Base-by-base conservation (phyloP, 2,888 invertebrate genomes). In the Dasysyrphus albostriatus region DNA sequence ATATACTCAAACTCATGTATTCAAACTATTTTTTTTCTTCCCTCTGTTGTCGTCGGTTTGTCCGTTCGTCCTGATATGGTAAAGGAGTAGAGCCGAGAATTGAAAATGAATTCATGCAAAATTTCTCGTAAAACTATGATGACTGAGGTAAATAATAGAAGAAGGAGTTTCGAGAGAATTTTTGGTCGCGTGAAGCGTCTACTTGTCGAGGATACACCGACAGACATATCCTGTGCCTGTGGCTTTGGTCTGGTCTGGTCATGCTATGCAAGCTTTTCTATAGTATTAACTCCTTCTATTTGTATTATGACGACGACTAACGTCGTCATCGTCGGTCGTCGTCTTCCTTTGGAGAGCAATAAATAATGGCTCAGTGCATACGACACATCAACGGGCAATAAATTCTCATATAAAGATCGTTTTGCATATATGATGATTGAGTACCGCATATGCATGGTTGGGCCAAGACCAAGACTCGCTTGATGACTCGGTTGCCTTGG, bases 351-450 rank as follows among this genome's bases (percentile, higher is more conserved):
- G 29, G 56, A 42, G 32, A 59, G 58, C 49, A 75, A 87, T 87
- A 87, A 87, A 87, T 87, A 87, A 79, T 83, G 83, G 70, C 78
- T 59, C 59, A 54, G 78, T 87, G 87, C 83, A 87, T 87, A 83
- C 83, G 87, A 87, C 87, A 87, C 83, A 79, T 87, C 83, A 83
- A 72, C 78, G 87, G 44, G 78, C 75, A 83, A 83, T 87, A 87
- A 87, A 87, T 87, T 72, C 32, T 83, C 73, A 77, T 85, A 77
- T 85, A 69, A 63, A 56, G 82, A 77, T 85, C 87, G 72, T 47
- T 87, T 78, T 83, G 83, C 83, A 83, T 83, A 83, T 75, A 70
- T 14, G 78, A 87, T 83, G 87, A 87, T 87, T 87, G 83, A 87
- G 75, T 75, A 67, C 65, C 49, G 56, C 34, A 83, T n/a, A n/a